These are phyloP conservation scores for Oasisia sp. DNA, from an alignment of 2,888 invertebrate genomes.

Conservation along the genomic window DNA sequence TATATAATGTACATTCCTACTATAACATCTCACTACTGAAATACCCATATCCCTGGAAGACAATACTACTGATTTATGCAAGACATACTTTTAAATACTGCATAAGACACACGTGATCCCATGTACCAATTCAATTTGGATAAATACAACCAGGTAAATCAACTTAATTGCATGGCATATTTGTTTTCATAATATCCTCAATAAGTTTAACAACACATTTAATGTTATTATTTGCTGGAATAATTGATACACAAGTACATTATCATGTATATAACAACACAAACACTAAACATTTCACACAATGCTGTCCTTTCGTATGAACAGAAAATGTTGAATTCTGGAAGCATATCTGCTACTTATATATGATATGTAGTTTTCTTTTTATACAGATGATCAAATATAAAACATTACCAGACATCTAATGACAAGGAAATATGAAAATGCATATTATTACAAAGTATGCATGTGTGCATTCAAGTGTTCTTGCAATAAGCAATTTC, in stretches of 20 bases:
- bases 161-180: neutral
- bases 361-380: neutral
- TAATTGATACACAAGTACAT: neutral
- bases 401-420: neutral
- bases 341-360: neutral
- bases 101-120: neutral
- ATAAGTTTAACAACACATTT: neutral
- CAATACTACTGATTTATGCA: neutral
- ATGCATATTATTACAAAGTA: neutral
- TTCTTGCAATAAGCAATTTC: neutral
- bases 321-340: neutral
- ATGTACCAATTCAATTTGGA: neutral
- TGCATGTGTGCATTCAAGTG: neutral
- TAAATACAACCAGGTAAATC: neutral
- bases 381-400: neutral
- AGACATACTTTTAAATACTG: neutral
- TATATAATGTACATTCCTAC: too few species aligned
- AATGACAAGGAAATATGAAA: neutral
- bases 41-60: neutral
- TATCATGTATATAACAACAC: neutral
- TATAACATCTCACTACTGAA: neutral
- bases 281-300: neutral
- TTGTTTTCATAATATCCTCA: neutral
- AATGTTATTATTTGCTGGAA: slow-evolving; percentile 2
- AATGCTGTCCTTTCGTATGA: neutral